Evolutionary conservation across 2,113 vertebrate species (phyloP).

Genomic region (Pelmatolapia mariae): DNA sequence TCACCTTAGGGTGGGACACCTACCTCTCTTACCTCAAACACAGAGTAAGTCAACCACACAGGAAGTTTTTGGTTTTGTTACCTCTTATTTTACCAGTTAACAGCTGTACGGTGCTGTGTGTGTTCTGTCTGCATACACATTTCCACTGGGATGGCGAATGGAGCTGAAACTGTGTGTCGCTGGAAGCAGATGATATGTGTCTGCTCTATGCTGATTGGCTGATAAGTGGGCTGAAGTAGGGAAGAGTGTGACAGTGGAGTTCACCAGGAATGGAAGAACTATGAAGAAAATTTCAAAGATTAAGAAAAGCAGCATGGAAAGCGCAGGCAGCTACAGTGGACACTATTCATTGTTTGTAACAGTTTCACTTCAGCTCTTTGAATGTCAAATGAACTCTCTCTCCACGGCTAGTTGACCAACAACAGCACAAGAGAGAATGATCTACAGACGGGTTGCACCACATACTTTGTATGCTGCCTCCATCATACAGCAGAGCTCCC

Average conservation of each 20-base stretch:
- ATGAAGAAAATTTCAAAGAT: not conserved
- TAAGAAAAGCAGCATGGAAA: not conserved
- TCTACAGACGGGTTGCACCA: not conserved
- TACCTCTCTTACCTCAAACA: constrained; percentile 92
- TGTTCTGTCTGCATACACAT: not conserved
- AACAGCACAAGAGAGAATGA: not conserved
- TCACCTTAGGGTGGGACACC: constrained; percentile 90
- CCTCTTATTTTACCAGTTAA: not conserved
- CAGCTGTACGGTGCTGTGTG: not conserved
- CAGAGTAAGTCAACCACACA: constrained; percentile 70
- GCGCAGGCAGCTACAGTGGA: not conserved
- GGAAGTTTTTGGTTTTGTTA: not conserved
- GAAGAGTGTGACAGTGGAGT: not conserved
- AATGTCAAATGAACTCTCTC: not conserved
- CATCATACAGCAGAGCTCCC: not conserved
- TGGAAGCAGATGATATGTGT: not conserved
- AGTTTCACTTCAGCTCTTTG: not conserved
- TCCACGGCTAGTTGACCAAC: not conserved
- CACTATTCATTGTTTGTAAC: not conserved
- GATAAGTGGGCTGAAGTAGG: not conserved
- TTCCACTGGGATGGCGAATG: not conserved
- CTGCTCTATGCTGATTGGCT: not conserved
- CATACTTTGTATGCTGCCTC: not conserved
- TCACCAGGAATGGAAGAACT: not conserved
- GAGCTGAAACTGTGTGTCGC: not conserved